Base-by-base conservation (phyloP, 2,797 vertebrate genomes). In the Psittacula derbiana region DNA sequence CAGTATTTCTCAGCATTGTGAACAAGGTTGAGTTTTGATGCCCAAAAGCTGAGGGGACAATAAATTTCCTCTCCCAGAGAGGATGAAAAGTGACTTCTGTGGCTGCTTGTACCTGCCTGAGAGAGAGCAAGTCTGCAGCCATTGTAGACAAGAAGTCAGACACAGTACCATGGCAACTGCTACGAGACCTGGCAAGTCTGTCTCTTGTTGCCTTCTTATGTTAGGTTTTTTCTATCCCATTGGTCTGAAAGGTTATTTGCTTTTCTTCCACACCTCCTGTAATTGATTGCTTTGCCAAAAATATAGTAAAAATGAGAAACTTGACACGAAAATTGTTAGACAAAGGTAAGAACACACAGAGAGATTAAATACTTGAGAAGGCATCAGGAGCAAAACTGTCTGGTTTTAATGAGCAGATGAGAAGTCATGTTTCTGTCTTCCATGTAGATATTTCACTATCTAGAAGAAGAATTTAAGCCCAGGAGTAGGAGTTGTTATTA, bases 161-260 rank as follows among this genome's bases (percentile, higher is more conserved):
- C 47, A 16, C 53, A 66, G 69, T 67, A 50, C 83, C 82, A 75
- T 94, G 91, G 78, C 92, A 84, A 81, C 88, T 95, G 83, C 86
- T 61, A 10, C 1, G 28, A 69, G 57, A 79, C 33, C 53, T 57
- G 31, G 46, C 14, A 40, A 73, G n/a, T 40, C 76, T 69, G 41
- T 40, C 41, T 75, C 27, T 46, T 40, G 44, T 84, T 79, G n/a
- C n/a, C 27, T 18, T 17, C 40, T 17, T 28, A 16, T 30, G 8
- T 71, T 30, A 16, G 0, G 9, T 30, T 79, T 92, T 93, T 86
- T 40, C 70, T 27, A 69, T 49, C 44, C 31, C 30, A 4, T 52
- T 60, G 31, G 20, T 58, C 50, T 73, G 66, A 79, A 55, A 74
- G 20, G 24, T 66, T 80, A 20, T 76, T 82, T 24, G 27, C 53